Evolutionary conservation across 2,888 invertebrate genomes (phyloP), one percentile per base, ranked within the genome.

Genomic region (Oxytorus armatus): DNA sequence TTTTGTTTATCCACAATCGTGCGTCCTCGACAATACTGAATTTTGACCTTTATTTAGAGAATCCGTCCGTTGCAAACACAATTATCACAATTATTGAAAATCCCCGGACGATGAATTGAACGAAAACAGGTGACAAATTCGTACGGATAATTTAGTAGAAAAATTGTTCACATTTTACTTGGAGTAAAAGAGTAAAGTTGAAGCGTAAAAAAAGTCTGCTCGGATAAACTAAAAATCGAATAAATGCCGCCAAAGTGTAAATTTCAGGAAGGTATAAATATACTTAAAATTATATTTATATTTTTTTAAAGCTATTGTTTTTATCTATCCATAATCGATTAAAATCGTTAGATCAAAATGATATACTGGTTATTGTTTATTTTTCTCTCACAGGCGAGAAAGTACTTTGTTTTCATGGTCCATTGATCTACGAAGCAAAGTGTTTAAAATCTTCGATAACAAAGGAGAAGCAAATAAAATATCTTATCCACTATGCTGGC

Each of bases 371-470:
- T 8, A 8, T 7, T 39, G 10, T 8, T 36, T 21, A 51, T 63
- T 73, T 51, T 16, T 66, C n/a, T 16, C 55, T 11, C 61, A 55
- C 90, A 97, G 97, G 97, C 78, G 97, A 97, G 92, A 96, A 96
- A 90, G 98, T 99, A 7, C 92, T 99, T 29, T 99, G 99, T 92
- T 99, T 98, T 90, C 98, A 99, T 92, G 98, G 98, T 0, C 98
- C 98, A 1, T 93, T 98, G 29, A 96, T 99, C 85, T 99, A 99
- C 91, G 98, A 99, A 93, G 98, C 98, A 42, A 99, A 99, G 95
- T 98, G 98, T 90, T 93, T 98, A 25, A 97, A 97, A 92, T 95
- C 95, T 83, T 95, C 95, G 69, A 93, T 96, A 83, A 95, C 95
- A 1, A 97, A 97, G 91, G 97, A 98, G 86, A 97, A 97, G 92